phyloP scores from a whole-genome alignment of 37 sponge, comb jelly and placozoan genomes.

The Chondrilla cf. caribensis region DNA sequence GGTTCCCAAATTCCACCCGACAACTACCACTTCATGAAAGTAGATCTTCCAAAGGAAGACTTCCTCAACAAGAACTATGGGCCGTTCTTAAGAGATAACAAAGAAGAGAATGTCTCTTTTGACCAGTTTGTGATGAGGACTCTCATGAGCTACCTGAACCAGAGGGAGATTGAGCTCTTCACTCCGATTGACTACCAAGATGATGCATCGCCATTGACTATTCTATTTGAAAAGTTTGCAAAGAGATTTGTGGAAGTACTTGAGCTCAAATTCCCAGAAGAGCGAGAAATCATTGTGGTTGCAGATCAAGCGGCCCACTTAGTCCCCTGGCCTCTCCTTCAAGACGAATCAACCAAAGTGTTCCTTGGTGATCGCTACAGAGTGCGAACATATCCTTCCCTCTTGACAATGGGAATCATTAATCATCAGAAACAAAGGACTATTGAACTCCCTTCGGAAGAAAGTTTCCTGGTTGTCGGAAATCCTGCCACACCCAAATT shows the following conservation, averaged over 20 bases:
- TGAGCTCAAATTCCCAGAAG: not conserved
- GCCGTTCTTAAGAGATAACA: not conserved
- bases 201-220: conserved; percentile 19
- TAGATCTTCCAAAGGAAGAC: not conserved
- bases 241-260: conserved; percentile 29
- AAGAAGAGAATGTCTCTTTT: not conserved
- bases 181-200: not conserved
- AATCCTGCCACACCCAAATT: conserved; percentile 17
- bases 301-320: conserved; percentile 60
- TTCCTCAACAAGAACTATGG: not conserved
- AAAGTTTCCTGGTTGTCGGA: conserved; percentile 11
- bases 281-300: conserved; percentile 51
- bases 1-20: not conserved
- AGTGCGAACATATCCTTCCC: conserved; percentile 55
- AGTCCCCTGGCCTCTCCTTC: conserved; percentile 57
- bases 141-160: not conserved
- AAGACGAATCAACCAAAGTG: not conserved
- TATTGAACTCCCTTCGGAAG: not conserved
- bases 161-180: not conserved
- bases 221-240: conserved; percentile 45
- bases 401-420: conserved; percentile 66
- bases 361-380: conserved; percentile 65
- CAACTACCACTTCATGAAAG: conserved; percentile 2
- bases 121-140: conserved; percentile 1
- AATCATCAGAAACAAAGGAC: conserved; percentile 10